These are phyloP conservation scores for Echinarachnius parma DNA, from an alignment of 53 echinoderm and acorn worm species.

Conservation along the genomic window DNA sequence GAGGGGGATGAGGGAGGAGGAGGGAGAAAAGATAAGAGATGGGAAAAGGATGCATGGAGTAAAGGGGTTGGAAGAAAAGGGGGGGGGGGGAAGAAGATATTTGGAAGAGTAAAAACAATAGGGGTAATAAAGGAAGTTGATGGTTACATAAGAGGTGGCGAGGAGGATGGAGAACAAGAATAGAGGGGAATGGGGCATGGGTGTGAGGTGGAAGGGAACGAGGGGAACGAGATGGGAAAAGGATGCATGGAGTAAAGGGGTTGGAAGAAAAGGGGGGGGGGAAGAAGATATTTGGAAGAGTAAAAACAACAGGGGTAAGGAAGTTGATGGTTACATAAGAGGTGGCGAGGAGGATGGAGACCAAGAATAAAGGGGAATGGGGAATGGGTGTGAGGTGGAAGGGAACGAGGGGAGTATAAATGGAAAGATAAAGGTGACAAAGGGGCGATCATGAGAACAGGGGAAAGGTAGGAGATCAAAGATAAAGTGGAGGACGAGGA, in stretches of 20 bases:
- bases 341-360: too few species aligned
- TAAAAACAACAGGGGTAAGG: background rate
- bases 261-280: too few species aligned
- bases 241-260: too few species aligned
- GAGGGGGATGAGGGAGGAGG: background rate
- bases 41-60: background rate
- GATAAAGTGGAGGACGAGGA: too few species aligned
- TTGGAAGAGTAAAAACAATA: background rate
- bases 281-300: background rate
- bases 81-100: background rate
- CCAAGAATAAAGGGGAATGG: background rate
- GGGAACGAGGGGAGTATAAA: background rate
- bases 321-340: background rate
- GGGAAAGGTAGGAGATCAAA: too few species aligned
- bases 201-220: too few species aligned
- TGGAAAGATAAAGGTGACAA: too few species aligned
- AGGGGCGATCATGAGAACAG: too few species aligned
- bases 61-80: background rate
- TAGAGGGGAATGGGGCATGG: too few species aligned
- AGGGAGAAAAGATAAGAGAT: background rate
- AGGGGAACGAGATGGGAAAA: too few species aligned
- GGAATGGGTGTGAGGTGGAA: too few species aligned
- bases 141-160: background rate
- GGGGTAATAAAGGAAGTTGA: background rate
- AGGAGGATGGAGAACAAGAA: background rate